A percentile compares a stretch with the other conserved stretches of the same genome.
phyloP scores from a whole-genome alignment of 2,888 invertebrate genomes.

The Luffia ferchaultella region DNA sequence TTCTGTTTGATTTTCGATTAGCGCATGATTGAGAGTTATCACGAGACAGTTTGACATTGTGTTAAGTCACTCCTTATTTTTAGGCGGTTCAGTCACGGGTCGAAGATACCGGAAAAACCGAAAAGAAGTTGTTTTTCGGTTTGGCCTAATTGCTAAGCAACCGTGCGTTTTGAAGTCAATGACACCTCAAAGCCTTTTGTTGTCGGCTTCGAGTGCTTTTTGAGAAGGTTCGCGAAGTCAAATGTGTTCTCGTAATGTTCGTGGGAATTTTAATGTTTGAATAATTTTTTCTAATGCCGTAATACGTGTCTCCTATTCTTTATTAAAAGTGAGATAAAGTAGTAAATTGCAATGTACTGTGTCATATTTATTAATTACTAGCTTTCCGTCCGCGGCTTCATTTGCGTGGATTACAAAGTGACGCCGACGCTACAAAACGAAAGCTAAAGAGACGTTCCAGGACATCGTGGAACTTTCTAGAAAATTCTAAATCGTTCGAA shows the following conservation, averaged over 20 bases:
- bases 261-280: neutral
- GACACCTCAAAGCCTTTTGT: neutral
- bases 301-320: too few species aligned
- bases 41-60: constrained; percentile 49
- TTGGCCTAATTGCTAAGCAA: constrained; percentile 20
- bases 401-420: too few species aligned
- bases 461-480: too few species aligned
- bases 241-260: neutral
- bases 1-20: constrained; percentile 44
- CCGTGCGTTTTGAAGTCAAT: constrained; percentile 4
- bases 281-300: neutral
- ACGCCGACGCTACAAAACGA: too few species aligned
- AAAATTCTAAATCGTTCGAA: too few species aligned
- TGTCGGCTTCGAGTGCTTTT: neutral
- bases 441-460: too few species aligned
- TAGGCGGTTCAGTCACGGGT: constrained; percentile 34
- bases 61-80: constrained; percentile 58
- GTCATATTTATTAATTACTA: too few species aligned
- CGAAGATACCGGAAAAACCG: constrained; percentile 29
- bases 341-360: too few species aligned
- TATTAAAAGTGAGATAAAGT: too few species aligned
- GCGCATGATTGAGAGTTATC: constrained; percentile 56
- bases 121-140: constrained; percentile 22
- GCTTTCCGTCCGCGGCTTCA: too few species aligned
- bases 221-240: neutral